Evolutionary conservation across 2,113 vertebrate species (phyloP), one percentile per base, ranked within the genome.

Genomic region (Oenanthe melanoleuca): DNA sequence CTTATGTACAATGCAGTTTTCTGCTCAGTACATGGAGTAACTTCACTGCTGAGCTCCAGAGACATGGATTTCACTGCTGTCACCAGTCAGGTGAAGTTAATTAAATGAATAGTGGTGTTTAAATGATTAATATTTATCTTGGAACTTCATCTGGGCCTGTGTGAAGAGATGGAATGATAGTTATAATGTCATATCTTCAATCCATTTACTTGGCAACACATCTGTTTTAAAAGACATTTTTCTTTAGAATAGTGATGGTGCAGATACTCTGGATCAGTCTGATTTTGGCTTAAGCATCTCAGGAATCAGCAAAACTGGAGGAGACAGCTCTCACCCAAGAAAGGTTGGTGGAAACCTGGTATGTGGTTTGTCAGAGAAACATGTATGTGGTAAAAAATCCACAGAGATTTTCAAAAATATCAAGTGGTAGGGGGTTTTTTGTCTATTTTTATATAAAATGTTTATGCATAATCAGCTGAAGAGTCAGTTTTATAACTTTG

Each of bases 281-380:
- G 98, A 98, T 17, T 99, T 99, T 42, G 98, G 99, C 80, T 98
- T 99, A 88, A 99, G 91, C 38, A 95, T 99, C 80, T 98, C 98
- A 21, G 96, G 98, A 73, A 92, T 99, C 77, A 93, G 78, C 93
- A 98, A 66, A 95, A 95, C 79, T 11, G 92, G 86, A 73, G 81
- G 95, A 63, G 98, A 98, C 38, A 92, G 88, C 2, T 24, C 56
- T 57, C 88, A 56, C 8, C 91, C 89, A 75, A 98, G 77, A 85
- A 98, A 97, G 97, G 98, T 99, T 91, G 78, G 94, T 91, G 14
- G 28, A 74, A 92, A 80, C 6, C 9, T 77, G 4, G 5, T 52
- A 5, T 29, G 28, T 71, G 15, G 14, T 67, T 61, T 55, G 8
- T 64, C 37, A 34, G 16, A 60, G 42, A 50, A 57, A 52, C 55